These are phyloP conservation scores for Taurulus bubalis DNA, from an alignment of 2,113 vertebrate species.

Conservation along the genomic window DNA sequence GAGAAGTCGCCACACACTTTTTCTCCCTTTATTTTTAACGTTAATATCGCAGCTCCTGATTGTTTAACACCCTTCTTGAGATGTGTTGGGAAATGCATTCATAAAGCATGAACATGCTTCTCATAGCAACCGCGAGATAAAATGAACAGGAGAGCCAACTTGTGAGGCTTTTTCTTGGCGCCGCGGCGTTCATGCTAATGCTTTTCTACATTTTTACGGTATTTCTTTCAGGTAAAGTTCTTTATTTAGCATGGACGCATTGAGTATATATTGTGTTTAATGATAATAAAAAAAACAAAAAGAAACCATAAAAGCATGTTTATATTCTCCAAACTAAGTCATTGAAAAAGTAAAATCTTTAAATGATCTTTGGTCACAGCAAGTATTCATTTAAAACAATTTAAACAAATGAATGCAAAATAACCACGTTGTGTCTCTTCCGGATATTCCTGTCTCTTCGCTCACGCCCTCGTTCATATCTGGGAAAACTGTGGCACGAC, in stretches of 20 bases:
- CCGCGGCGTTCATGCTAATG: not conserved
- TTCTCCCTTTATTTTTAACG: not conserved
- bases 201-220: not conserved
- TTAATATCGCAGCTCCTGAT: not conserved
- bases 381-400: no score
- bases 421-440: no score
- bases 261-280: not conserved
- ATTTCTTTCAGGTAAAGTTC: not conserved
- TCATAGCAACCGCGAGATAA: not conserved
- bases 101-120: constrained; percentile 1
- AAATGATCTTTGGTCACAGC: not conserved
- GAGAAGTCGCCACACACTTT: constrained; percentile 11
- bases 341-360: not conserved
- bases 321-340: not conserved
- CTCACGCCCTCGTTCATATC: constrained; percentile 28
- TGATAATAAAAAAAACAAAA: not conserved
- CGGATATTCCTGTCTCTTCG: no score
- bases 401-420: no score
- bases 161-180: not conserved
- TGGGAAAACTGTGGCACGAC: constrained; percentile 10
- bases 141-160: not conserved
- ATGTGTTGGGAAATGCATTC: not conserved
- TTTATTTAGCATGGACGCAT: not conserved
- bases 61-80: constrained; percentile 9
- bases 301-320: not conserved